Conservation (phyloP, 1,140 invertebrate genomes). For the Cyclina sinensis region DNA sequence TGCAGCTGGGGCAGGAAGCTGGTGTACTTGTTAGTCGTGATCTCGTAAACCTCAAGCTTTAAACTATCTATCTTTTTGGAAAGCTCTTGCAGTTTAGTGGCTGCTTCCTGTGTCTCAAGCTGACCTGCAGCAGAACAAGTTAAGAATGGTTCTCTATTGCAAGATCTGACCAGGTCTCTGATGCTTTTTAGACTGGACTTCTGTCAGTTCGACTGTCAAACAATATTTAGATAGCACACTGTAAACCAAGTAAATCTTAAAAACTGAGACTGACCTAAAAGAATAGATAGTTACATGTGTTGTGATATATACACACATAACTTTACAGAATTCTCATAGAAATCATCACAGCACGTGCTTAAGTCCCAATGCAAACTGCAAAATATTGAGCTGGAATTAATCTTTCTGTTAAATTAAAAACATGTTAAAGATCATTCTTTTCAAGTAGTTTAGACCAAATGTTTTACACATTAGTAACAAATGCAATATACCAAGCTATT, state of each 20-base stretch:
- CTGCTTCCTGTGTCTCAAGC: constrained; percentile 84
- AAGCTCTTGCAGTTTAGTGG: constrained; percentile 81
- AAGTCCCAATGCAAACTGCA: no score
- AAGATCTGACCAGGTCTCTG: background rate
- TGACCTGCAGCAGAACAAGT: constrained; percentile 75
- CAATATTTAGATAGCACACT: background rate
- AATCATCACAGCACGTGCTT: no score
- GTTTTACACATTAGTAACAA: no score
- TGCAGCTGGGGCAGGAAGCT: constrained; percentile 81
- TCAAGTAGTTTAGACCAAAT: no score
- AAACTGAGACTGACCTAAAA: background rate
- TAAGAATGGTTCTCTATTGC: background rate
- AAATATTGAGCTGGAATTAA: no score
- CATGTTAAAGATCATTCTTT: no score
- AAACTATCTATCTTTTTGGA: constrained; percentile 81
- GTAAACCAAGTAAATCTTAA: background rate
- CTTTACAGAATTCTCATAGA: no score
- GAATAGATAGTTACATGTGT: background rate
- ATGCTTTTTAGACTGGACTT: background rate
- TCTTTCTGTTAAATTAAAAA: no score
- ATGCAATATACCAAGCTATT: no score
- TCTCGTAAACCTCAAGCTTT: constrained; percentile 83
- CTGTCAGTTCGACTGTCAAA: background rate
- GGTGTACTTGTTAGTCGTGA: constrained; percentile 77
- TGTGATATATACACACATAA: no score